A percentile compares a stretch with the other conserved stretches of the same genome.
Evolutionary conservation across 2,797 vertebrate species (phyloP).

Genomic region (Holocentrus rufus): DNA sequence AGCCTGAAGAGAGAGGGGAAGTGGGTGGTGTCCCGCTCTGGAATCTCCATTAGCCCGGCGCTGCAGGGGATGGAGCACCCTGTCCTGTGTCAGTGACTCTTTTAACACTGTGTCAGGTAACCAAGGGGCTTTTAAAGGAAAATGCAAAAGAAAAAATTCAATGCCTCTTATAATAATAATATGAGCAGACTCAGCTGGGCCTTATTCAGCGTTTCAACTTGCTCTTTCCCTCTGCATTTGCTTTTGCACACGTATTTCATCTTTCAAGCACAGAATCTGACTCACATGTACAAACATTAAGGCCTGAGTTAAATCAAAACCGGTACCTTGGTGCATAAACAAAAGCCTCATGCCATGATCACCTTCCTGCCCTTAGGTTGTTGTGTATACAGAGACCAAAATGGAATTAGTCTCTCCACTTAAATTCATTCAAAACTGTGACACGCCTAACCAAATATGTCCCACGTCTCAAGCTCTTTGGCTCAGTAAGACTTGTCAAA

Average conservation of each 20-base stretch:
- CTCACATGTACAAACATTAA: constrained; percentile 3
- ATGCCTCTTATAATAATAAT: constrained; percentile 47
- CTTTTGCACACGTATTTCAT: constrained; percentile 13
- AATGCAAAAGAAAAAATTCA: constrained; percentile 39
- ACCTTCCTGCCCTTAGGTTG: not conserved
- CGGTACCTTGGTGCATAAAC: not conserved
- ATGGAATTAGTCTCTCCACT: constrained; percentile 8
- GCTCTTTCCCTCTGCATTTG: constrained; percentile 42
- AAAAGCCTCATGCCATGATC: not conserved
- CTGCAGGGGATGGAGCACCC: constrained; percentile 46
- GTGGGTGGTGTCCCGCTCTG: constrained; percentile 70
- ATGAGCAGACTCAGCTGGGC: constrained; percentile 28
- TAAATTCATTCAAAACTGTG: constrained; percentile 9
- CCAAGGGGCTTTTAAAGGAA: constrained; percentile 40
- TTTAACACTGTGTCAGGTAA: constrained; percentile 50
- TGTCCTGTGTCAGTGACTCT: constrained; percentile 40
- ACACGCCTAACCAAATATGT: constrained; percentile 21
- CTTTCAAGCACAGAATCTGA: constrained; percentile 15
- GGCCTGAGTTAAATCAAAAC: constrained; percentile 11
- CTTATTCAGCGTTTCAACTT: constrained; percentile 9
- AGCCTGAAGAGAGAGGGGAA: constrained; percentile 55
- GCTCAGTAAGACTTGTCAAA: constrained; percentile 14
- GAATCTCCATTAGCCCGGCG: constrained; percentile 69
- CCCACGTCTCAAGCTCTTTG: constrained; percentile 3
- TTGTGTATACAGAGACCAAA: not conserved